phyloP scores from a whole-genome alignment of 2,797 vertebrate genomes.

The Macropus fuliginosus region DNA sequence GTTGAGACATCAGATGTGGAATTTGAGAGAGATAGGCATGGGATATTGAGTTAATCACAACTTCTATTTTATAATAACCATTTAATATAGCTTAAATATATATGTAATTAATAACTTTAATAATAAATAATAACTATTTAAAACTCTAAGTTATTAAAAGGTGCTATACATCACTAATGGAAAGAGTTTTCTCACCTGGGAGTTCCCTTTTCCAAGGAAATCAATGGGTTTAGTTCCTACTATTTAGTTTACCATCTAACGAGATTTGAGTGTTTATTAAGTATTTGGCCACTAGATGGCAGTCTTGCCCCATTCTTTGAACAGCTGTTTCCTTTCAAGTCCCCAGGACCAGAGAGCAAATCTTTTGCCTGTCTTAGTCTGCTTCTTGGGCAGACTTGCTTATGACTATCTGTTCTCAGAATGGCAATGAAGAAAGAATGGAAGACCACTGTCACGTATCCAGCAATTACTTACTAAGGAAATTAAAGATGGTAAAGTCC shows the following conservation, averaged over 20 bases:
- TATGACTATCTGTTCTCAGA: background rate
- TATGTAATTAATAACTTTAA: no score
- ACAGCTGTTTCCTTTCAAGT: background rate
- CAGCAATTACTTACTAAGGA: background rate
- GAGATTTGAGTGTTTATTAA: background rate
- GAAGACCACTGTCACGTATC: background rate
- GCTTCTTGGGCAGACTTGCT: background rate
- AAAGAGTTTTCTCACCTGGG: background rate
- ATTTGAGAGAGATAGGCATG: background rate
- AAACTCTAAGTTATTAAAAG: background rate
- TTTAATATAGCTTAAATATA: no score
- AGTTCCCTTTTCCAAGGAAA: background rate
- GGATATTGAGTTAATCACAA: background rate
- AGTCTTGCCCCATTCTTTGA: background rate
- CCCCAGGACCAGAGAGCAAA: background rate
- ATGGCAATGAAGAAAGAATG: background rate
- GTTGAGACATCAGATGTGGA: background rate
- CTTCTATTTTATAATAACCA: no score
- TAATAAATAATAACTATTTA: background rate
- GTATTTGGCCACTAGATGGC: background rate
- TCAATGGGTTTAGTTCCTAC: background rate
- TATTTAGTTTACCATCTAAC: background rate
- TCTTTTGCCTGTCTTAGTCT: background rate
- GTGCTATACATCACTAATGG: background rate
- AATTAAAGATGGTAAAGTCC: background rate